Evolutionary conservation across 1,140 invertebrate genomes (phyloP).

Genomic region (Saxidomus purpurata): DNA sequence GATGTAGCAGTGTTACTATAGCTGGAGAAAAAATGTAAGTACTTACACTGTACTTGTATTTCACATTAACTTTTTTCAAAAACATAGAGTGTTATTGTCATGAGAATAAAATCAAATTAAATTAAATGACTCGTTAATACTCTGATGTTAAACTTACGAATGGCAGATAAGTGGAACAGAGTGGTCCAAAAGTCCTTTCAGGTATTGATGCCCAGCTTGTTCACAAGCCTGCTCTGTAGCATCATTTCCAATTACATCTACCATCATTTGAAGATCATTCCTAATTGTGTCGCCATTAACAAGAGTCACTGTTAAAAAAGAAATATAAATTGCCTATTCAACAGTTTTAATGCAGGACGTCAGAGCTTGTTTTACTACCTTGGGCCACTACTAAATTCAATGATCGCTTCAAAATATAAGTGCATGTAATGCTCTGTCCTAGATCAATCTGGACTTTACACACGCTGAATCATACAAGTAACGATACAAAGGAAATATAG

Average conservation of each 20-base stretch:
- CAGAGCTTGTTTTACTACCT: too few species aligned
- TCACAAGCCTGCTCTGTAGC: conserved; percentile 40
- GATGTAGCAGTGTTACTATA: background rate
- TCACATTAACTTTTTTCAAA: background rate
- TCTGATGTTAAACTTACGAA: conserved; percentile 9
- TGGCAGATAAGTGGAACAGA: conserved; percentile 31
- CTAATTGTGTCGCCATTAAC: background rate
- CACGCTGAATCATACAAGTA: too few species aligned
- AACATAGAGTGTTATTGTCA: background rate
- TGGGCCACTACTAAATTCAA: too few species aligned
- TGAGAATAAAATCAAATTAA: background rate
- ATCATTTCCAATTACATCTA: conserved; percentile 39
- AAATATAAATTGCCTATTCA: too few species aligned
- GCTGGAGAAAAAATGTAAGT: background rate
- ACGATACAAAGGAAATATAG: too few species aligned
- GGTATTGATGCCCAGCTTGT: conserved; percentile 14
- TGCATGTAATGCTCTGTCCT: too few species aligned
- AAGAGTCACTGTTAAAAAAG: background rate
- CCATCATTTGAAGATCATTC: conserved; percentile 11
- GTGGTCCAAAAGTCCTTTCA: conserved; percentile 27
- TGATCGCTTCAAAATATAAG: too few species aligned
- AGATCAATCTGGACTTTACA: too few species aligned
- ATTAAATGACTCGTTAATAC: background rate
- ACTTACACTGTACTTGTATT: background rate
- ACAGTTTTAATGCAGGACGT: too few species aligned